These are phyloP conservation scores for Ardeotis arabs DNA, from an alignment of 2,113 vertebrate species.

Conservation along the genomic window DNA sequence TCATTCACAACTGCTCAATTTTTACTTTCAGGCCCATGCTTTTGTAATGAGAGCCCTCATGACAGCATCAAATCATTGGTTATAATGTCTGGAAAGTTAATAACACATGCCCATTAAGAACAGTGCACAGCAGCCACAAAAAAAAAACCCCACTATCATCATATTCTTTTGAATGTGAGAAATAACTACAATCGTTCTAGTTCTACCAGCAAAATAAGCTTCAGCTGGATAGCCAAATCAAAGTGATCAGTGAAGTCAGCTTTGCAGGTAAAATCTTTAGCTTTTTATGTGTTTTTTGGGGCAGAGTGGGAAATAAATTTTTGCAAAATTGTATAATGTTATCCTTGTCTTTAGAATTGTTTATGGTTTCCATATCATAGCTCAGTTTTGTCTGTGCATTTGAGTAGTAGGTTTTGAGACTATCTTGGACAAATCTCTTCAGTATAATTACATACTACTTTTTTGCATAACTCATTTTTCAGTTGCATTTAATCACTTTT, in stretches of 20 bases:
- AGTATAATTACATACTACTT: neutral
- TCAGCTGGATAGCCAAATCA: neutral
- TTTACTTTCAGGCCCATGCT: neutral
- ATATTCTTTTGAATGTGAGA: neutral
- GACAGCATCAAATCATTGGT: neutral
- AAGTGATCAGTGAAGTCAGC: neutral
- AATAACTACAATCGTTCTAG: neutral
- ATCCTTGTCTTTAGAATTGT: neutral
- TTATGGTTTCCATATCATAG: neutral
- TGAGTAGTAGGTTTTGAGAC: neutral
- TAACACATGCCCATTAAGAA: neutral
- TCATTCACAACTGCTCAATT: neutral
- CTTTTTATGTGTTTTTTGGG: neutral
- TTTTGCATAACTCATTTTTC: neutral
- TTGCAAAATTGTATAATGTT: neutral
- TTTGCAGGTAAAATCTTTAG: neutral
- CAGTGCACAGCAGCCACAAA: neutral
- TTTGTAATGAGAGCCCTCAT: neutral
- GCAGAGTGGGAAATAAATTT: neutral
- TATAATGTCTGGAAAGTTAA: neutral
- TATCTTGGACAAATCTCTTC: neutral
- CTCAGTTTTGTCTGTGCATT: neutral
- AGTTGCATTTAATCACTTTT: neutral
- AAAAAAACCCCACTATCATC: neutral
- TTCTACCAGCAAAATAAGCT: neutral